Evolutionary conservation across 1,140 invertebrate genomes (phyloP).

Genomic region (Achatina immaculata): DNA sequence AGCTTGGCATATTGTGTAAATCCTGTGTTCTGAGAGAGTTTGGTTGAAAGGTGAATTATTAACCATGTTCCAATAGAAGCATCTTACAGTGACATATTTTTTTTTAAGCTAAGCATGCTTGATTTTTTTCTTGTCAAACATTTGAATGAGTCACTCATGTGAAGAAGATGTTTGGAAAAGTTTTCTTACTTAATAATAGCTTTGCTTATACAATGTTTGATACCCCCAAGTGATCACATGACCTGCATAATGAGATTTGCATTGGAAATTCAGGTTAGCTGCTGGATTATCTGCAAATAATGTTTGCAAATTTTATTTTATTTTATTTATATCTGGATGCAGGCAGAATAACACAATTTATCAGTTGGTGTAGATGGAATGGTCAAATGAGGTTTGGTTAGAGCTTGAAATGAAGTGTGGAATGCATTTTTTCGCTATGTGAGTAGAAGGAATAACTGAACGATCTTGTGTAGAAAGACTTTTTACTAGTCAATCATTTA

Average conservation of each 20-base stretch:
- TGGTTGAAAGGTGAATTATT: slow-evolving; percentile 8
- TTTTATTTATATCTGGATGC: too few relatives aligned
- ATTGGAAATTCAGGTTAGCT: slow-evolving; percentile 20
- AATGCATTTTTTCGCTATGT: slow-evolving; percentile 14
- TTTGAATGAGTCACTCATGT: slow-evolving; percentile 17
- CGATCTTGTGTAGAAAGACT: not conserved
- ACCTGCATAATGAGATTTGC: slow-evolving; percentile 25
- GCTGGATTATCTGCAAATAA: slow-evolving; percentile 26
- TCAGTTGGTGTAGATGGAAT: slow-evolving; percentile 14
- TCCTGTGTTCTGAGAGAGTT: slow-evolving; percentile 1
- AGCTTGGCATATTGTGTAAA: slow-evolving; percentile 38
- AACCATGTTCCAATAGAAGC: slow-evolving; percentile 23
- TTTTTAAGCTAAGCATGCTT: slow-evolving; percentile 8
- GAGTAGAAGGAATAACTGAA: slow-evolving; percentile 12
- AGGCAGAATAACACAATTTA: slow-evolving; percentile 24
- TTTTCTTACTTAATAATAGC: slow-evolving; percentile 12
- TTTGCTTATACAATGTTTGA: slow-evolving; percentile 29
- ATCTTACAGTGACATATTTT: slow-evolving; percentile 1
- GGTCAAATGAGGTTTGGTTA: not conserved
- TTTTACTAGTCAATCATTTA: not conserved
- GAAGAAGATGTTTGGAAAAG: not conserved
- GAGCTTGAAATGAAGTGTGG: not conserved
- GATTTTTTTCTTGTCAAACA: not conserved
- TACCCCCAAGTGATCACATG: slow-evolving; percentile 10
- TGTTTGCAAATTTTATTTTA: not conserved